Percentiles rank a stretch among this genome's conserved stretches.
Evolutionary conservation across 2,113 vertebrate species (phyloP).

Genomic region (Meriones unguiculatus): DNA sequence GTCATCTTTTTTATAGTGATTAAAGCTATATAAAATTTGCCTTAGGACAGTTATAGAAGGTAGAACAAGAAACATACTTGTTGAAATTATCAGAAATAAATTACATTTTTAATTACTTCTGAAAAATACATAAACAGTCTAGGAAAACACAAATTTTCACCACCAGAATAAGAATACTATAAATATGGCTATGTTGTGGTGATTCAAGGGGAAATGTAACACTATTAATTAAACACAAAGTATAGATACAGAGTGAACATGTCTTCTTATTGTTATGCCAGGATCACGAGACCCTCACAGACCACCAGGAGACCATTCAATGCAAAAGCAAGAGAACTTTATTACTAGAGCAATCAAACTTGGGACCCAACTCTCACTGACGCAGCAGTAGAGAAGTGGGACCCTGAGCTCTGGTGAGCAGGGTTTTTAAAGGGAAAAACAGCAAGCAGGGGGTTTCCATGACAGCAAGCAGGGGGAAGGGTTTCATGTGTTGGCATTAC

Average conservation of each 20-base stretch:
- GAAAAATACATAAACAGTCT: not conserved
- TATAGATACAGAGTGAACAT: not conserved
- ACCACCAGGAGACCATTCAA: no score
- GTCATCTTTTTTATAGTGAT: not conserved
- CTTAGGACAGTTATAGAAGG: not conserved
- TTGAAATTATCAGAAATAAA: not conserved
- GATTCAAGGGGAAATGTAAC: not conserved
- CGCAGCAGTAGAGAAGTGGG: no score
- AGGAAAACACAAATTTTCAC: not conserved
- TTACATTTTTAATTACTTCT: not conserved
- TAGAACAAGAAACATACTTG: not conserved
- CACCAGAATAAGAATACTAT: not conserved
- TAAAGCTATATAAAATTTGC: not conserved
- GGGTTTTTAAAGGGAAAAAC: no score
- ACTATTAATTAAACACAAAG: not conserved
- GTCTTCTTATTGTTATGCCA: not conserved
- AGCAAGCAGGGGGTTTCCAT: no score
- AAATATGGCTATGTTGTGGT: not conserved
- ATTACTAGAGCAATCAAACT: no score
- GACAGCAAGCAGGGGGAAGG: no score
- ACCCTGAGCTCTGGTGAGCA: no score
- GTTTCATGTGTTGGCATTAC: no score
- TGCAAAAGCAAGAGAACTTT: no score
- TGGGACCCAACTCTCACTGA: no score
- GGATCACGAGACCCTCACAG: no score